Percentiles rank a stretch among this genome's conserved stretches.
Evolutionary conservation across 1,140 invertebrate genomes (phyloP).

Genomic region (Lethrus apterus): DNA sequence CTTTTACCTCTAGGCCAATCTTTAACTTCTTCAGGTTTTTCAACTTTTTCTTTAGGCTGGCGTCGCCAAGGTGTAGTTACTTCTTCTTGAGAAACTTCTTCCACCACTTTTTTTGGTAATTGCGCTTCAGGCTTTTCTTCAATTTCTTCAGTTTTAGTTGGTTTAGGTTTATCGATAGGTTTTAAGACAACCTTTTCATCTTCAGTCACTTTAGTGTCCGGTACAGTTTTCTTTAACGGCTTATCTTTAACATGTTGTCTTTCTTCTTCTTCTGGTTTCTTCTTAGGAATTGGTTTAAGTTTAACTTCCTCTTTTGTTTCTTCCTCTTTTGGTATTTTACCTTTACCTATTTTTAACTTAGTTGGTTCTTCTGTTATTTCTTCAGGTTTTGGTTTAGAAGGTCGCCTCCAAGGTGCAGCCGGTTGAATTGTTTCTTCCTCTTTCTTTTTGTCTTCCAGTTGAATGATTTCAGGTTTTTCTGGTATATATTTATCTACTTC

Average conservation of each 20-base stretch:
- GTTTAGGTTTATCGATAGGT: conserved; percentile 28
- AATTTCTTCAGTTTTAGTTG: conserved; percentile 23
- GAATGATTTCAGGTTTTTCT: conserved; percentile 28
- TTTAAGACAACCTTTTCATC: conserved; percentile 25
- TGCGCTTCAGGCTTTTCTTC: conserved; percentile 26
- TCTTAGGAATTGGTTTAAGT: conserved; percentile 39
- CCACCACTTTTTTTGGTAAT: conserved; percentile 23
- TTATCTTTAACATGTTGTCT: conserved; percentile 32
- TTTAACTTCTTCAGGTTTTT: conserved; percentile 35
- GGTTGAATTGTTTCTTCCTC: conserved; percentile 27
- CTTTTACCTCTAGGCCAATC: conserved; percentile 43
- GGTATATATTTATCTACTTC: conserved; percentile 30
- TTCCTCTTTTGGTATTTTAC: conserved; percentile 36
- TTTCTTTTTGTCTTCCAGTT: conserved; percentile 32
- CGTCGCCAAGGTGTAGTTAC: conserved; percentile 30
- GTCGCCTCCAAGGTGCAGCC: conserved; percentile 30
- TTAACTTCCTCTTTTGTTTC: conserved; percentile 36
- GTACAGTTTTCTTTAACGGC: conserved; percentile 22
- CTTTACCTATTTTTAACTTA: conserved; percentile 36
- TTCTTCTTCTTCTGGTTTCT: conserved; percentile 34
- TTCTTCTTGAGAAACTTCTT: conserved; percentile 34
- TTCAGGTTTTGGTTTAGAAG: conserved; percentile 32
- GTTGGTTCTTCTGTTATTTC: conserved; percentile 26
- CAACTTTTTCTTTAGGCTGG: conserved; percentile 32
- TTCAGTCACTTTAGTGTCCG: conserved; percentile 29